These are phyloP conservation scores for Stictocephala bisonia DNA, from an alignment of 2,888 invertebrate species.

Conservation along the genomic window DNA sequence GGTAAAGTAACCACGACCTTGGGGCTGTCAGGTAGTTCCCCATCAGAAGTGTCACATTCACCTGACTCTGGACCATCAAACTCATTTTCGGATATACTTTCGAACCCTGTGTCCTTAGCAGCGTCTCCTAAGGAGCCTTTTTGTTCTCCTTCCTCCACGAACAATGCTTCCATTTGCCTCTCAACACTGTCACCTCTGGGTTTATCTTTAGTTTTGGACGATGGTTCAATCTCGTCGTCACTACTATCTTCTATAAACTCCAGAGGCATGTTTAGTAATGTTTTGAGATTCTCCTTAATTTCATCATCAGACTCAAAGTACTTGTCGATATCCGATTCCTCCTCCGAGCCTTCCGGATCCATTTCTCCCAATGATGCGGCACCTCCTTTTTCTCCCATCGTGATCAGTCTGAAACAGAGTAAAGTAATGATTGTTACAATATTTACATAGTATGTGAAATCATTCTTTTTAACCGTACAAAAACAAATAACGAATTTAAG, in stretches of 20 bases:
- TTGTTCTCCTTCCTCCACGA: neutral
- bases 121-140: neutral
- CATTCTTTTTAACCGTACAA: too few species aligned
- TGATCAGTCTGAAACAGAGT: too few species aligned
- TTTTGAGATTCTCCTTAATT: constrained; percentile 7
- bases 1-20: constrained; percentile 14
- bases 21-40: constrained; percentile 27
- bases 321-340: constrained; percentile 1
- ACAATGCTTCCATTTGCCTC: constrained; percentile 13
- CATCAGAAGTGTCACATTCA: constrained; percentile 23
- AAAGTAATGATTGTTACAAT: too few species aligned
- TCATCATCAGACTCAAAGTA: constrained; percentile 21
- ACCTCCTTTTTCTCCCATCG: too few species aligned
- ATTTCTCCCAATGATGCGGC: neutral
- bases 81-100: constrained; percentile 25
- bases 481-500: too few species aligned
- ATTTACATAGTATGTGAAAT: too few species aligned
- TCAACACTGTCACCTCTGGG: constrained; percentile 14
- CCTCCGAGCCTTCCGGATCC: neutral
- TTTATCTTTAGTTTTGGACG: neutral
- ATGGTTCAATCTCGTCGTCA: neutral
- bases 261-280: neutral
- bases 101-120: constrained; percentile 22
- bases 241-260: neutral
- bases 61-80: constrained; percentile 31